Base-by-base conservation (phyloP, 2,888 invertebrate species). In the Tromatobia lineatoria region DNA sequence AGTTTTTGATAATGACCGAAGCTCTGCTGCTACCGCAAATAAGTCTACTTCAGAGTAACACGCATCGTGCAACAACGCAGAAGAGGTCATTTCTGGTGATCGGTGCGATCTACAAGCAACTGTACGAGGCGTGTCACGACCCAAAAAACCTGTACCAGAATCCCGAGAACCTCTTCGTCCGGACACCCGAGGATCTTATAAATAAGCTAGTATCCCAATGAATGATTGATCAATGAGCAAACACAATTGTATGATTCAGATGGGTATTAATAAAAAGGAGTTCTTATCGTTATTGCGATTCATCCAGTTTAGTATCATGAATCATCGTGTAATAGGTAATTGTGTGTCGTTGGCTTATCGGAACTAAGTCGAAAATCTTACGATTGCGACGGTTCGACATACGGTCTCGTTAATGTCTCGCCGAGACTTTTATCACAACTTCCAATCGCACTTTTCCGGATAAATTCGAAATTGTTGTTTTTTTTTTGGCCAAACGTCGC, bases 11-110 rank as follows among this genome's bases (percentile, higher is more conserved):
- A 18, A 96, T 97, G 92, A 98, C 99, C 15, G 98, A 99, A 92
- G 95, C 96, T 45, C 95, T 98, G 86, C 94, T 97, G 38, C 94
- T 99, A 84, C 97, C 98, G 0, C 99, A 99, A 94, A 96, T 98
- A 85, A 96, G 96, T 90, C 95, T 98, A 71, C 95, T 99, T 23
- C 95, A 97, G 88, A 98, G 98, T 90, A 96, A 96, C 78, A 96
- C 96, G 78, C 97, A 97, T 93, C 96, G 96, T 87, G 94, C 95
- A 38, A 88, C 89, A 8, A 96, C 97, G 0, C 97, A 97, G 90
- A 97, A 96, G 91, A 95, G 97, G 87, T 96, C 98, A 1, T 97
- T 97, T 93, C 97, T 97, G 94, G 97, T 99, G 3, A 96, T 99
- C 86, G 95, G 97, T 80, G 97, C 98, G 34, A 98, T 98, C 89